Percentiles rank a stretch among this genome's conserved stretches.
These are phyloP conservation scores for Cephus rjabovi DNA, from an alignment of 2,888 invertebrate genomes.

Conservation along the genomic window DNA sequence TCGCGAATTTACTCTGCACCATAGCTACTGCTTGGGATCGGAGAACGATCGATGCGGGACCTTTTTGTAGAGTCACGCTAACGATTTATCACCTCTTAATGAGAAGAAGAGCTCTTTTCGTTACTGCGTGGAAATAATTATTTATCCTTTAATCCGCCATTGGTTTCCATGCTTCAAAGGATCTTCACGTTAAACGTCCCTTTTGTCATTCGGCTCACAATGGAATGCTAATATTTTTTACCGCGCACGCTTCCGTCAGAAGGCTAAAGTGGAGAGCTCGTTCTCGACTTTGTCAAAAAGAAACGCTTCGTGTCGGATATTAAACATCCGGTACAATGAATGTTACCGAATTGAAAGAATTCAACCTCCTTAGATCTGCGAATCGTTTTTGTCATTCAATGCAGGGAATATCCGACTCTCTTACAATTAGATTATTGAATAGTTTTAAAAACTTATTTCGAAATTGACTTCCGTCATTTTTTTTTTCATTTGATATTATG, in stretches of 20 bases:
- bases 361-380: background rate
- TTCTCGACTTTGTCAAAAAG: background rate
- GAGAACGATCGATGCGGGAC: background rate
- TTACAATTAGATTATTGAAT: background rate
- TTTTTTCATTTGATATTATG: background rate
- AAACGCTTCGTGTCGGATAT: conserved; percentile 20
- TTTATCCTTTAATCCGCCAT: conserved; percentile 20
- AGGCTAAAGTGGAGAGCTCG: conserved; percentile 10
- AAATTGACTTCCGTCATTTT: background rate
- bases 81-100: conserved; percentile 14
- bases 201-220: conserved; percentile 19
- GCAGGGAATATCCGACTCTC: background rate
- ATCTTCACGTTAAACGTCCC: conserved; percentile 15
- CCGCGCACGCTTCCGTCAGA: conserved; percentile 15
- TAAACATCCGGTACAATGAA: conserved; percentile 14
- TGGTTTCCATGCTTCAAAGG: conserved; percentile 9
- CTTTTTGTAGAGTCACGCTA: conserved; percentile 2
- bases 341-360: background rate
- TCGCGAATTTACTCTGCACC: background rate
- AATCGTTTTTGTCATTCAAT: background rate
- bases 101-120: background rate
- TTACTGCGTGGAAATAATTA: conserved; percentile 12
- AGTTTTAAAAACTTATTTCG: background rate
- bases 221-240: conserved; percentile 18
- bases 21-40: background rate